Conservation (phyloP, 2,797 vertebrate genomes). For the Brachyrhaphis roseni region DNA sequence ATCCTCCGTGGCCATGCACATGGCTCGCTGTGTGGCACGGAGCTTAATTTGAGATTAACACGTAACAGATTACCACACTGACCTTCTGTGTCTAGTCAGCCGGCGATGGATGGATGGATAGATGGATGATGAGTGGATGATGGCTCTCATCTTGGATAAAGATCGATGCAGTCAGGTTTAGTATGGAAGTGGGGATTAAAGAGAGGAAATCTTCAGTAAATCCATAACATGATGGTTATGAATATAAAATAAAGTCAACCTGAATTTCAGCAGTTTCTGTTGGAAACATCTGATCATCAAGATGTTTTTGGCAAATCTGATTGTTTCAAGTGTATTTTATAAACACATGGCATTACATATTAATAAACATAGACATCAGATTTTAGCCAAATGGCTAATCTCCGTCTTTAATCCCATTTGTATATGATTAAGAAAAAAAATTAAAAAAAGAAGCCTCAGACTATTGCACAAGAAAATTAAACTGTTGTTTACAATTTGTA, state of each 20-base stretch:
- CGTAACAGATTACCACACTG: slow-evolving; percentile 71
- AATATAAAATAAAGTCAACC: slow-evolving; percentile 8
- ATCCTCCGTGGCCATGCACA: slow-evolving; percentile 29
- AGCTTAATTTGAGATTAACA: slow-evolving; percentile 74
- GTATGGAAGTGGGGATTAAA: slow-evolving; percentile 48
- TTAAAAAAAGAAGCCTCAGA: too few relatives aligned
- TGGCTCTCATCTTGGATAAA: slow-evolving; percentile 52
- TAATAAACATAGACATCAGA: too few relatives aligned
- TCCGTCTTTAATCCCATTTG: too few relatives aligned
- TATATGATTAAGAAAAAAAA: too few relatives aligned
- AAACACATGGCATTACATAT: too few relatives aligned
- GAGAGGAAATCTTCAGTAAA: slow-evolving; percentile 36
- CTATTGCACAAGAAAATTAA: too few relatives aligned
- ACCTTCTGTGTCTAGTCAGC: slow-evolving; percentile 50
- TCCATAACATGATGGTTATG: slow-evolving; percentile 26
- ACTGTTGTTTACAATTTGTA: too few relatives aligned
- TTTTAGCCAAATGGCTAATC: too few relatives aligned
- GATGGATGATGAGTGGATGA: not conserved
- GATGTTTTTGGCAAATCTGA: not conserved
- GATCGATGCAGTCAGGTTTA: slow-evolving; percentile 12
- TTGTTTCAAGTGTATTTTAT: too few relatives aligned
- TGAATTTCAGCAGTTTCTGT: not conserved
- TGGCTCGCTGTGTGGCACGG: slow-evolving; percentile 52
- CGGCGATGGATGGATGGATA: slow-evolving; percentile 34
- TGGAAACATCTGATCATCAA: not conserved